These are phyloP conservation scores for Heliconius sara DNA, from an alignment of 2,888 invertebrate species.

Conservation along the genomic window DNA sequence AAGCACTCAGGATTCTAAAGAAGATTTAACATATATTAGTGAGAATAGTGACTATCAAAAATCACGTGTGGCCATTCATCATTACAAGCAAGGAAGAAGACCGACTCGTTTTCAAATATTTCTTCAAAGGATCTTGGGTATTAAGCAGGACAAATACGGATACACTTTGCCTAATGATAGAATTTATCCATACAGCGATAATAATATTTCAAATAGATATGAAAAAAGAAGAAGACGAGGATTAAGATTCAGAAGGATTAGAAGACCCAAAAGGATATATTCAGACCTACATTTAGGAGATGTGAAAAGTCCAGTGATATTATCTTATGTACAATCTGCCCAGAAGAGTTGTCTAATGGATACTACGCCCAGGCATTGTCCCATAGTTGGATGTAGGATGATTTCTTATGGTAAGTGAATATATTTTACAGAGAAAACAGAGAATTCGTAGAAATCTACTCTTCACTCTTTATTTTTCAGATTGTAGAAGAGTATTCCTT, in stretches of 20 bases:
- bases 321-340: constrained; percentile 68
- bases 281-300: constrained; percentile 65
- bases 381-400: constrained; percentile 69
- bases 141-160: constrained; percentile 57
- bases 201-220: constrained; percentile 58
- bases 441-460: not conserved
- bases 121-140: constrained; percentile 68
- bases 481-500: not conserved
- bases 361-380: constrained; percentile 70
- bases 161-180: constrained; percentile 55
- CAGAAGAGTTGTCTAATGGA: constrained; percentile 70
- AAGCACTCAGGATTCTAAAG: constrained; percentile 55
- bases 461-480: constrained; percentile 55
- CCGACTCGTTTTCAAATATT: constrained; percentile 71
- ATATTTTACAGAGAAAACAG: not conserved
- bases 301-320: constrained; percentile 60
- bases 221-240: constrained; percentile 56
- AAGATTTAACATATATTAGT: constrained; percentile 47
- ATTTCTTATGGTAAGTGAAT: constrained; percentile 65
- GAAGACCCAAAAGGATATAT: constrained; percentile 63
- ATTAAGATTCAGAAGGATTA: constrained; percentile 60
- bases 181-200: constrained; percentile 62
- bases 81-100: constrained; percentile 57
- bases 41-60: constrained; percentile 47
- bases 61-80: constrained; percentile 52